Percentiles rank a stretch among this genome's conserved stretches.
Evolutionary conservation across 2,888 invertebrate genomes (phyloP).

Genomic region (Polylopha cassiicola): DNA sequence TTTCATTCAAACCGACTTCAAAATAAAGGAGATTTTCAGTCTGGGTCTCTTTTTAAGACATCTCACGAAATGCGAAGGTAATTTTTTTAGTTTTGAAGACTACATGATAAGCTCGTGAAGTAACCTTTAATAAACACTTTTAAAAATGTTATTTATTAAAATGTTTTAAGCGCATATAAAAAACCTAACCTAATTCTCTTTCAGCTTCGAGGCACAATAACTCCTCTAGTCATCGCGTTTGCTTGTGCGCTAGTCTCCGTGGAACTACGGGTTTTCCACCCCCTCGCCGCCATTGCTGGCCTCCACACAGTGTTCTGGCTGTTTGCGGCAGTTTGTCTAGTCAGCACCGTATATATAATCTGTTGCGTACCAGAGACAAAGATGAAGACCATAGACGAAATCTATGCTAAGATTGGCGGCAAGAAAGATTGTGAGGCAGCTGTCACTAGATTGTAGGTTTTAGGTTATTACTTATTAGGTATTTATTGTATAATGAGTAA

Average conservation of each 20-base stretch:
- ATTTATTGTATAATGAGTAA: background rate
- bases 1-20: too few relatives aligned
- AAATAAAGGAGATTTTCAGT: too few relatives aligned
- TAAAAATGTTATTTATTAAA: too few relatives aligned
- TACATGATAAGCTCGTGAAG: too few relatives aligned
- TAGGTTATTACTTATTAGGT: conserved; percentile 18
- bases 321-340: conserved; percentile 57
- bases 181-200: conserved; percentile 20
- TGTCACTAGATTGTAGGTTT: conserved; percentile 53
- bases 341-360: conserved; percentile 60
- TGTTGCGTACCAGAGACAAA: conserved; percentile 60
- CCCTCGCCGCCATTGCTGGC: conserved; percentile 48
- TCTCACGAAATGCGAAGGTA: too few relatives aligned
- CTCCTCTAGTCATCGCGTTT: conserved; percentile 62
- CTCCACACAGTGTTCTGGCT: conserved; percentile 59
- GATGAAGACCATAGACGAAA: conserved; percentile 58
- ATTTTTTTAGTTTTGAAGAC: too few relatives aligned
- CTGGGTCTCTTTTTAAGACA: too few relatives aligned
- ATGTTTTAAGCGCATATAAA: background rate
- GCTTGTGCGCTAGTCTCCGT: conserved; percentile 61
- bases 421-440: conserved; percentile 53
- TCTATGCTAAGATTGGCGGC: conserved; percentile 58
- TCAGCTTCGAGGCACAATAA: conserved; percentile 67
- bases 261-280: conserved; percentile 63
- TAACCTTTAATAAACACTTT: too few relatives aligned